These are phyloP conservation scores for Caenorhabditis macrosperma DNA, from an alignment of 2,888 invertebrate genomes.

Conservation along the genomic window DNA sequence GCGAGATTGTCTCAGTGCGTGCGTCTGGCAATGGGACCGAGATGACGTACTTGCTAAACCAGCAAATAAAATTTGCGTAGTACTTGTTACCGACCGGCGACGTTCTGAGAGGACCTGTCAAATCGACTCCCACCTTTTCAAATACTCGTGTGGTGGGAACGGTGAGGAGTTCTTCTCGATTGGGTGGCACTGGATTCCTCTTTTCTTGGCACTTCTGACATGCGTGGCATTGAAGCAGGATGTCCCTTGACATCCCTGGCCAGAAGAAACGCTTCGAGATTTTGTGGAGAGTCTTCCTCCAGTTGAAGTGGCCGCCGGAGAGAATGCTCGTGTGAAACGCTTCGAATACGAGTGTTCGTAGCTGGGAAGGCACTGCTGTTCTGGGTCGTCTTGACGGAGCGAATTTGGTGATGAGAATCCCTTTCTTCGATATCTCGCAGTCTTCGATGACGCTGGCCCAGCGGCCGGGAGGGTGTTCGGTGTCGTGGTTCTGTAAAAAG, in stretches of 20 bases:
- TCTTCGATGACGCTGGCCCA: too few species aligned
- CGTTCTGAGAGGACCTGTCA: slow-evolving; percentile 41
- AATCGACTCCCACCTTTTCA: slow-evolving; percentile 46
- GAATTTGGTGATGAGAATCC: neutral
- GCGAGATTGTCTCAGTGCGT: too few species aligned
- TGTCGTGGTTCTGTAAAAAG: too few species aligned
- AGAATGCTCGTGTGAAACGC: slow-evolving; percentile 48
- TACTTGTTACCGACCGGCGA: slow-evolving; percentile 43
- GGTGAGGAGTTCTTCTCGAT: slow-evolving; percentile 38
- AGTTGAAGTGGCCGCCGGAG: slow-evolving; percentile 61
- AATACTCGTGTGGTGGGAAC: slow-evolving; percentile 14
- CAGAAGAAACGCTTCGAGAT: too few species aligned
- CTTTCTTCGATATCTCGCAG: neutral
- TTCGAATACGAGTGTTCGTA: slow-evolving; percentile 28
- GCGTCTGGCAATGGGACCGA: too few species aligned
- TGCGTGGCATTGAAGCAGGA: neutral
- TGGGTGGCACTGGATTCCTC: neutral
- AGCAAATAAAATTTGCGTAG: slow-evolving; percentile 23
- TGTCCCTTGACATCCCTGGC: too few species aligned
- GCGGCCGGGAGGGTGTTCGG: too few species aligned
- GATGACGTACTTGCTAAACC: too few species aligned
- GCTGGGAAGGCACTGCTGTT: slow-evolving; percentile 18
- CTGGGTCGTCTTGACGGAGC: neutral
- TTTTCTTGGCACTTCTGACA: slow-evolving; percentile 61
- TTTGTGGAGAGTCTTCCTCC: slow-evolving; percentile 50